Base-by-base conservation (phyloP, 2,888 invertebrate species). In the Chrysomela aeneicollis region DNA sequence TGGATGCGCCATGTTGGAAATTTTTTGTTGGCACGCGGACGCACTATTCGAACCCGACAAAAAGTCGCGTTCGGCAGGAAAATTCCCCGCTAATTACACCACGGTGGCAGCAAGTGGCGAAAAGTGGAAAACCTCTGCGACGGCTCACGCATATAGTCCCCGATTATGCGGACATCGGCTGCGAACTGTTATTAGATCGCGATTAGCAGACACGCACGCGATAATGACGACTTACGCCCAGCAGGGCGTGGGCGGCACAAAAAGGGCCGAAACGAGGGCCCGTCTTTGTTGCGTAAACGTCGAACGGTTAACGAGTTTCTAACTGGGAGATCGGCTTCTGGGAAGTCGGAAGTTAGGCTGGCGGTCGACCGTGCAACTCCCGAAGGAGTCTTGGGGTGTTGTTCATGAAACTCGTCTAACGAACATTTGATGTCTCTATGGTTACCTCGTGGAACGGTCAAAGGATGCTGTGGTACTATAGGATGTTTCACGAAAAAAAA, bases 151-250 rank as follows among this genome's bases (percentile, higher is more conserved):
- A 72, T 65, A 66, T 69, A 63, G 69, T n/a, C n/a, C 70, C 71
- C 72, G 74, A 74, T 75, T 74, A 73, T 73, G 74, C 69, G 73
- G 73, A 75, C 2, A 8, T n/a, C 42, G 42, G 71, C 69, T 70
- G 26, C 59, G 42, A 42, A 62, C 55, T 66, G 70, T 72, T 73
- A 76, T 76, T 74, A 73, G 74, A 74, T 73, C 74, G 73, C 74
- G 73, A 74, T 76, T 76, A 74, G 72, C 74, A 8, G 70, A 69
- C 71, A 76, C 73, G 75, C 73, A 73, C 66, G 71, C 71, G 72
- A 72, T 74, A 74, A 74, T 72, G 73, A 65, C 70, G 70, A 73
- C 74, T 71, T 59, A 59, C 58, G 26, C 32, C 32, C 32, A 2
- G 32, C 4, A 26, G 4, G 26, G 26, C 6, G 26, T 26, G 6